phyloP scores from a whole-genome alignment of 2,888 invertebrate species.

The Mycalesis mineus region DNA sequence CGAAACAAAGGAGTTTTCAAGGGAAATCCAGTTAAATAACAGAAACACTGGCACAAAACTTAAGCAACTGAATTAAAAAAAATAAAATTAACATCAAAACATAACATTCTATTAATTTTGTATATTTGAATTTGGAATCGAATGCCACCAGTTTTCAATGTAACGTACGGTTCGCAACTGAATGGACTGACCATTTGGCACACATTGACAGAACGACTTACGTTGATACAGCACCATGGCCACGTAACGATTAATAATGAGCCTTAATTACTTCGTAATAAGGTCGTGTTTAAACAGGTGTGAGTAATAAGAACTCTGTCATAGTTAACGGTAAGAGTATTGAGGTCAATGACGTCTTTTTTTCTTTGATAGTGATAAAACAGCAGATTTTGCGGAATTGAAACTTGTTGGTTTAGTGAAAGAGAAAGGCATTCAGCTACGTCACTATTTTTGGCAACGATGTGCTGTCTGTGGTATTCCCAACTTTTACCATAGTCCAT shows the following conservation, averaged over 20 bases:
- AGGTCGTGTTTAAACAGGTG: constrained; percentile 26
- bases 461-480: constrained; percentile 47
- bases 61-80: constrained; percentile 7
- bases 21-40: constrained; percentile 9
- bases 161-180: constrained; percentile 36
- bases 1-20: constrained; percentile 17
- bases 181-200: constrained; percentile 47
- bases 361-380: constrained; percentile 49
- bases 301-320: constrained; percentile 36
- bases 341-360: constrained; percentile 74
- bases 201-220: constrained; percentile 31
- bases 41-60: constrained; percentile 15
- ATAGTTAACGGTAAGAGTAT: constrained; percentile 40
- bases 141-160: constrained; percentile 32
- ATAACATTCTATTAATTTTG: constrained; percentile 4
- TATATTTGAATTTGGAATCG: constrained; percentile 19
- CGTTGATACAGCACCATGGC: constrained; percentile 32
- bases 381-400: constrained; percentile 55
- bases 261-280: constrained; percentile 2
- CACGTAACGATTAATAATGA: constrained; percentile 32
- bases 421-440: constrained; percentile 35
- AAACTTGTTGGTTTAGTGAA: constrained; percentile 33
- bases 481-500: neutral
- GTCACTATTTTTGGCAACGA: constrained; percentile 32
- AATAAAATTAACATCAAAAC: neutral